Base-by-base conservation (phyloP, 2,888 invertebrate species). In the Lordiphosa andalusiaca region DNA sequence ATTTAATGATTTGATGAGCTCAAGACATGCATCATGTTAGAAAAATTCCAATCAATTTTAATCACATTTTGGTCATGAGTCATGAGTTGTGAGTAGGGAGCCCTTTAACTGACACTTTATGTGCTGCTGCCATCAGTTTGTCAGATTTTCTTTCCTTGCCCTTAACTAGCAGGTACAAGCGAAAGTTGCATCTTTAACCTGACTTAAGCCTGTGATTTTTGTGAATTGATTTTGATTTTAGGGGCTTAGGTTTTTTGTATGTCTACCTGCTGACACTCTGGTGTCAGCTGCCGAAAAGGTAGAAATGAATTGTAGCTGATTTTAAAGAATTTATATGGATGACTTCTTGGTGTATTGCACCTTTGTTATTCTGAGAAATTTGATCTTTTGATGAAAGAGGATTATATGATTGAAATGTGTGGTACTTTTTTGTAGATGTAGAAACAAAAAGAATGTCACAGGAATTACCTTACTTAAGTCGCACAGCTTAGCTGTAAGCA, bases 161-260 rank as follows among this genome's bases (percentile, higher is more conserved):
- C 77, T 71, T 73, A 53, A 7, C 48, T 23, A 10, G 16, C 30
- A 69, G 81, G 67, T 71, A 73, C 53, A 52, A 51, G 61, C 4
- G 48, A 40, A 35, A 38, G 36, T 37, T 44, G 37, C 38, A 46
- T 56, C 46, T 37, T 16, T 6, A 36, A 50, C n/a, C 2, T 44
- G 53, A 54, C 53, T 50, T 53, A 62, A 65, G 67, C 51, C 53
- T 40, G 56, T 49, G 35, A 60, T 41, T 36, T 63, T 75, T 56
- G 59, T 69, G 76, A 83, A 80, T 83, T 59, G 72, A 61, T 56
- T 61, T 65, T 51, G 54, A 59, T 60, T 50, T 67, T 25, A 55
- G 61, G 61, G 58, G 52, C 13, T 40, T 30, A 9, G 30, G 13
- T 51, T 50, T 50, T 53, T 9, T 12, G 2, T 19, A n/a, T 7